Percentiles rank a stretch among this genome's conserved stretches.
Evolutionary conservation across 2,888 invertebrate species (phyloP).

Genomic region (Callimorpha dominula): DNA sequence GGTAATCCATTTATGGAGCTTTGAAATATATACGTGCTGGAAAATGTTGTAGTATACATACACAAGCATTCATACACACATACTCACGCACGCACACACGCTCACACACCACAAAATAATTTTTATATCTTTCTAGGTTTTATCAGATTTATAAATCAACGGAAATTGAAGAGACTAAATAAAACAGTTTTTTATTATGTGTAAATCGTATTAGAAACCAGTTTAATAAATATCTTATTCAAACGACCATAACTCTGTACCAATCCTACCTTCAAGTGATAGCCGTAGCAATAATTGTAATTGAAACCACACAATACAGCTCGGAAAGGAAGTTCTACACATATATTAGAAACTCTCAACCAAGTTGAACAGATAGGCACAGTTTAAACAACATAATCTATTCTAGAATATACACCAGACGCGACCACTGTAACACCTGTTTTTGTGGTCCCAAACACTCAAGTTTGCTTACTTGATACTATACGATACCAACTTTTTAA

Average conservation of each 20-base stretch:
- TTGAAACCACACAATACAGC: conserved; percentile 1
- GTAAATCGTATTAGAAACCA: too few relatives aligned
- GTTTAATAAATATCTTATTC: neutral
- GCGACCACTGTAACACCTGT: conserved; percentile 56
- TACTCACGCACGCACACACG: too few relatives aligned
- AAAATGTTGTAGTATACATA: too few relatives aligned
- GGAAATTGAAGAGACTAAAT: neutral
- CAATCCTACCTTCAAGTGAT: neutral
- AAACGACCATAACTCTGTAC: neutral
- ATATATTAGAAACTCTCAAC: conserved; percentile 23
- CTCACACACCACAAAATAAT: neutral
- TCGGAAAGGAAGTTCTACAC: conserved; percentile 11
- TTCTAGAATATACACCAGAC: conserved; percentile 41
- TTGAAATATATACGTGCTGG: too few relatives aligned
- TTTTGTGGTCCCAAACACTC: conserved; percentile 54
- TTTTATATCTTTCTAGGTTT: neutral
- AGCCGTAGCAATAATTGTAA: conserved; percentile 4
- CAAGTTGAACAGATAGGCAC: conserved; percentile 35
- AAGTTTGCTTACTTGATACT: conserved; percentile 49
- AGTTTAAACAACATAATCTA: conserved; percentile 43
- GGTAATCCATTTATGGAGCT: too few relatives aligned
- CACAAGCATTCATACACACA: too few relatives aligned
- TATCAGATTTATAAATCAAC: too few relatives aligned
- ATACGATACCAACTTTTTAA: conserved; percentile 11
- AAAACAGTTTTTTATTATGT: neutral